Evolutionary conservation across 2,888 invertebrate genomes (phyloP).

Genomic region (Parnassius mnemosyne): DNA sequence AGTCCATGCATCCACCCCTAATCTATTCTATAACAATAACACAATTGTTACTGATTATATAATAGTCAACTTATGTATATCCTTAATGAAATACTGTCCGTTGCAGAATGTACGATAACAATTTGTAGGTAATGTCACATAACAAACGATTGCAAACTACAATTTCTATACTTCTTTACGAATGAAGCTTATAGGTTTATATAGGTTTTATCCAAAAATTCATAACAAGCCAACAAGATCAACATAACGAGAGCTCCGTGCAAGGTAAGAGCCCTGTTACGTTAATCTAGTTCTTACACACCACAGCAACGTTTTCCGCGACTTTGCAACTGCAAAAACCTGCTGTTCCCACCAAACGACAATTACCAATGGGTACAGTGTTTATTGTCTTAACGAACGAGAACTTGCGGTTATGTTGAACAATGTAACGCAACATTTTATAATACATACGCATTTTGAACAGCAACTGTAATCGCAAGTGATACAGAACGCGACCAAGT

Average conservation of each 20-base stretch:
- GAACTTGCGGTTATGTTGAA: constrained; percentile 53
- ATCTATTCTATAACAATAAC: too few species aligned
- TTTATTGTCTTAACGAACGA: constrained; percentile 60
- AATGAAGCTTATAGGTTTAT: neutral
- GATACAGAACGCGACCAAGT: constrained; percentile 6
- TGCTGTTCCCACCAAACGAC: constrained; percentile 58
- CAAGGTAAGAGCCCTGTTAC: constrained; percentile 61
- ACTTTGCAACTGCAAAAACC: constrained; percentile 54
- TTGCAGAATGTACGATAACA: too few species aligned
- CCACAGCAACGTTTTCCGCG: constrained; percentile 36
- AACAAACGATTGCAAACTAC: too few species aligned
- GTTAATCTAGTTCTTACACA: constrained; percentile 64
- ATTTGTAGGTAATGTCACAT: too few species aligned
- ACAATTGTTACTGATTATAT: too few species aligned
- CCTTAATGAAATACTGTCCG: too few species aligned
- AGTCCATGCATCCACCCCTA: too few species aligned
- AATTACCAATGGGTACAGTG: constrained; percentile 62
- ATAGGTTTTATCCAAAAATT: neutral
- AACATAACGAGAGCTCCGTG: constrained; percentile 37
- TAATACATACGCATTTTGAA: constrained; percentile 11
- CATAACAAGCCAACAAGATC: neutral
- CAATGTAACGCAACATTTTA: constrained; percentile 41
- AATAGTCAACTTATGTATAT: too few species aligned
- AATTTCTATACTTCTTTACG: neutral
- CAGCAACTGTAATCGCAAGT: constrained; percentile 9